Percentiles rank a stretch among this genome's conserved stretches.
Evolutionary conservation across 2,797 vertebrate genomes (phyloP).

Genomic region (Sylvilagus floridanus): DNA sequence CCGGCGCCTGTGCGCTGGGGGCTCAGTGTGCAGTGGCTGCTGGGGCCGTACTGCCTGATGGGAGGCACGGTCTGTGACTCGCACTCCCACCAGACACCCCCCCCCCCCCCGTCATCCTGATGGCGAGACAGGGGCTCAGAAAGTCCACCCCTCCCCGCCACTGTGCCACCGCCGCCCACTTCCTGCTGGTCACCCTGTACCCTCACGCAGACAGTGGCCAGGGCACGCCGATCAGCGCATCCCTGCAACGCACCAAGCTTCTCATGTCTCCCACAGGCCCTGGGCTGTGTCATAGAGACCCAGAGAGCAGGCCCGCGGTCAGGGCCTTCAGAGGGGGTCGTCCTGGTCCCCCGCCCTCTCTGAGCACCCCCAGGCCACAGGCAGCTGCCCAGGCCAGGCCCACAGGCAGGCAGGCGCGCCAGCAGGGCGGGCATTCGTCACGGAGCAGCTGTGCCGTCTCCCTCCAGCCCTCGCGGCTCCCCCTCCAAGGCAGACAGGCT

Average conservation of each 20-base stretch:
- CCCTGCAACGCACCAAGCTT: background rate
- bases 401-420: accelerated
- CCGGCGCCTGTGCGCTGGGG: background rate
- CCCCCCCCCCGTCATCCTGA: too few relatives aligned
- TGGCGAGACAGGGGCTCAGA: background rate
- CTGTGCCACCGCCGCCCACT: accelerated
- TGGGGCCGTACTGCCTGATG: background rate
- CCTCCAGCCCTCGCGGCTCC: background rate
- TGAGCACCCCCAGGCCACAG: accelerated
- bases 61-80: background rate
- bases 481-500: background rate
- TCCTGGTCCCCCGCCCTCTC: background rate
- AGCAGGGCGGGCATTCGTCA: background rate
- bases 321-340: background rate
- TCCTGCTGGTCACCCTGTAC: accelerated
- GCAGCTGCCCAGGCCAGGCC: background rate
- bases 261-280: background rate
- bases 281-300: background rate
- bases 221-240: background rate
- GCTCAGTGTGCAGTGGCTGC: background rate
- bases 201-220: background rate
- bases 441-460: accelerated
- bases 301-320: background rate
- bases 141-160: background rate
- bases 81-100: background rate